Evolutionary conservation across 2,797 vertebrate genomes (phyloP).

Genomic region (Aldrovandia affinis): DNA sequence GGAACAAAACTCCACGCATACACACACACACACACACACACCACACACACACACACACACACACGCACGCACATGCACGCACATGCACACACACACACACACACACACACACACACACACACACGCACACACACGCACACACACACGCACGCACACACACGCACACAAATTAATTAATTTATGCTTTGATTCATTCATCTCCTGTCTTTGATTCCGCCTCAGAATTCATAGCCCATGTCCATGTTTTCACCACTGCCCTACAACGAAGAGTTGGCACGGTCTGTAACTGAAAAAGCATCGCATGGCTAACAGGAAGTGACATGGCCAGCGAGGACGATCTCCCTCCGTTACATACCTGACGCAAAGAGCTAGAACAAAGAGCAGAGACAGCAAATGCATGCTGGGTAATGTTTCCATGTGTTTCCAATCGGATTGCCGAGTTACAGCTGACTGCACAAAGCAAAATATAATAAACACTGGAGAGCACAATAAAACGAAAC

Average conservation of each 20-base stretch:
- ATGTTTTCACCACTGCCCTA: neutral
- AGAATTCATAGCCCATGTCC: neutral
- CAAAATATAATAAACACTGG: conserved; percentile 18
- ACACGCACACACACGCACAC: too few relatives aligned
- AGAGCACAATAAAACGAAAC: conserved; percentile 51
- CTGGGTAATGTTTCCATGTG: conserved; percentile 21
- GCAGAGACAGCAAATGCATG: neutral
- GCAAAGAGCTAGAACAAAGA: neutral
- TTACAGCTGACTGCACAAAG: conserved; percentile 12
- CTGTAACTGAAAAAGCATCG: neutral
- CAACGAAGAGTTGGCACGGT: neutral
- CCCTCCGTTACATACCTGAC: neutral
- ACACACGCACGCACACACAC: too few relatives aligned
- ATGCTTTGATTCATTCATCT: neutral
- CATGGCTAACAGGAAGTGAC: neutral
- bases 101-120: too few relatives aligned
- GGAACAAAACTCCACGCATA: neutral
- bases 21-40: too few relatives aligned
- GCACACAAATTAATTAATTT: too few relatives aligned
- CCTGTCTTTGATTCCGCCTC: neutral
- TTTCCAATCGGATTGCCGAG: conserved; percentile 20
- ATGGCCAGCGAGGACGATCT: neutral
- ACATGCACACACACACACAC: too few relatives aligned
- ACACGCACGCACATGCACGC: too few relatives aligned
- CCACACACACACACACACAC: too few relatives aligned